Evolutionary conservation across 2,113 vertebrate genomes (phyloP).

Genomic region (Casuarius casuarius): DNA sequence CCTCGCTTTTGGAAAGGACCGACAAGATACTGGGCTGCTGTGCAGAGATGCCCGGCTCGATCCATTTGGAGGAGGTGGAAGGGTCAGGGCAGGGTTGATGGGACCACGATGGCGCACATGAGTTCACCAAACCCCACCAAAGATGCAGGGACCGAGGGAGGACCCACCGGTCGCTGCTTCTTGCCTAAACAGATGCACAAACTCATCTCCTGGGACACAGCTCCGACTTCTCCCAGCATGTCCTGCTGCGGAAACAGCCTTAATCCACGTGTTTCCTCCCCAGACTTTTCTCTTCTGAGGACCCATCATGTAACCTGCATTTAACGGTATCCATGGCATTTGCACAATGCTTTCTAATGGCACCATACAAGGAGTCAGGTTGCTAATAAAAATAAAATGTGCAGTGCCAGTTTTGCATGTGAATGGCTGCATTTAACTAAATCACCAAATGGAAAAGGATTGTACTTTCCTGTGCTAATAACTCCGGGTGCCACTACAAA

Average conservation of each 20-base stretch:
- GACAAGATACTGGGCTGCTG: neutral
- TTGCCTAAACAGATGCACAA: neutral
- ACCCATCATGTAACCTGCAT: neutral
- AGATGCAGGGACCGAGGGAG: no score
- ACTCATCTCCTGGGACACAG: neutral
- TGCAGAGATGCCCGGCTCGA: neutral
- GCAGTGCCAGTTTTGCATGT: neutral
- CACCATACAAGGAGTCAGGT: neutral
- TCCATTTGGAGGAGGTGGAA: neutral
- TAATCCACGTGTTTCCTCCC: neutral
- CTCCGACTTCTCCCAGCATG: neutral
- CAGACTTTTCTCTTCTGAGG: neutral
- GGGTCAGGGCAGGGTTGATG: neutral
- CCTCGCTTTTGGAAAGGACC: neutral
- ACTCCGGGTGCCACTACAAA: neutral
- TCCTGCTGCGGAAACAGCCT: neutral
- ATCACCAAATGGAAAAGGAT: neutral
- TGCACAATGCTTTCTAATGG: conserved; percentile 5
- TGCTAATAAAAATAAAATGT: conserved; percentile 17
- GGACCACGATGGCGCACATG: rapidly evolving
- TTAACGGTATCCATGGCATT: conserved; percentile 26
- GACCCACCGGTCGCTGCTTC: neutral
- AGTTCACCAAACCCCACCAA: neutral
- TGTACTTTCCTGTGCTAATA: neutral
- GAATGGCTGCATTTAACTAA: conserved; percentile 15